phyloP scores from a whole-genome alignment of 2,888 invertebrate genomes.

The Ennomos erosarius region DNA sequence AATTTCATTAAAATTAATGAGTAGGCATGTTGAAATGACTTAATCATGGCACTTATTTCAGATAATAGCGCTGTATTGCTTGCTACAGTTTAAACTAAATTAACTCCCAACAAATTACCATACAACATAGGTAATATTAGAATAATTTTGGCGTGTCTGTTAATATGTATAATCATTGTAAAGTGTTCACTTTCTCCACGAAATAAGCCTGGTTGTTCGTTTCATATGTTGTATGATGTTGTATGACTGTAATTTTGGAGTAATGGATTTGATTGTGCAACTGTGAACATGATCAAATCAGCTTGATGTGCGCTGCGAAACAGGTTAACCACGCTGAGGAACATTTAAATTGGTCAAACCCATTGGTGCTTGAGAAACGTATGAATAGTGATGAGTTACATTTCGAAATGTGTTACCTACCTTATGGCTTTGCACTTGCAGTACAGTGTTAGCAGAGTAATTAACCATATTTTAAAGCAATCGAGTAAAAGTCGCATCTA shows the following conservation, averaged over 20 bases:
- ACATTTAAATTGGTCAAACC: not conserved
- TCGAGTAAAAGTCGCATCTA: too few species aligned
- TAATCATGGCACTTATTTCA: constrained; percentile 5
- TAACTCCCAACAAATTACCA: constrained; percentile 13
- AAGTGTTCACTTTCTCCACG: constrained; percentile 40
- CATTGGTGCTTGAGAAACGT: too few species aligned
- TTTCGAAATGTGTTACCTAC: too few species aligned
- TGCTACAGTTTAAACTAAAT: constrained; percentile 22
- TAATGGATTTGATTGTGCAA: constrained; percentile 57
- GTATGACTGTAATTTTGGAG: constrained; percentile 53
- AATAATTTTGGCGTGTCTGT: constrained; percentile 29
- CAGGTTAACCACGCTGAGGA: constrained; percentile 11
- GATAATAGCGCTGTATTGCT: not conserved
- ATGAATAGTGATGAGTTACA: too few species aligned
- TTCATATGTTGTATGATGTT: constrained; percentile 29
- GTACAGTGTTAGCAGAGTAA: too few species aligned
- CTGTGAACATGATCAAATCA: constrained; percentile 47
- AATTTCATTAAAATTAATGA: constrained; percentile 3
- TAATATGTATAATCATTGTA: constrained; percentile 39
- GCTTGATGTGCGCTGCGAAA: constrained; percentile 36
- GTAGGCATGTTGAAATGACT: constrained; percentile 1
- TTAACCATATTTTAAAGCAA: too few species aligned
- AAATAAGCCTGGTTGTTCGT: constrained; percentile 34
- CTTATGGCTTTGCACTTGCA: too few species aligned
- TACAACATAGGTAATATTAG: constrained; percentile 24